Evolutionary conservation across 1,140 invertebrate genomes (phyloP), one percentile per base, ranked within the genome.

Genomic region (Drosophila nasuta): DNA sequence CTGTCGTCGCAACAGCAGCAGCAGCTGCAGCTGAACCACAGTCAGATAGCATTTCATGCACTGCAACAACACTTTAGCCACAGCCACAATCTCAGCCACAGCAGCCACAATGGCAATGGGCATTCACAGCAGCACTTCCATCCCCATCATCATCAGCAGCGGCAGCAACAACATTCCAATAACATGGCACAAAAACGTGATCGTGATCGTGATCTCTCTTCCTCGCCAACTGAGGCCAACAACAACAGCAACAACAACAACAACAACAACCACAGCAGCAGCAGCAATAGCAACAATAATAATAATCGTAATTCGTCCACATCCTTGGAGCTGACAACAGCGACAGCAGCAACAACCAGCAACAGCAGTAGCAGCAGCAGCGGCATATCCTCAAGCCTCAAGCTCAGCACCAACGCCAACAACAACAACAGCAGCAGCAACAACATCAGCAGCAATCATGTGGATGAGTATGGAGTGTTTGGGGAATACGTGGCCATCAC

Each of bases 401-500:
- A 88, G 13, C 68, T 45, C 6, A 67, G 20, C 69, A 56, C 15
- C 63, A 35, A 3, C 70, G 15, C 1, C 20, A 69, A 4, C 51
- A n/a, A 11, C 48, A 63, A 54, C 13, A 45, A 13, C 35, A 52
- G 6, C 60, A 52, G 8, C n/a, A 20, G 15, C 28, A 56, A 11
- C 20, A 58, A 30, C n/a, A 15, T 1, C 3, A 81, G 73, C 58
- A 57, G 74, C 64, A 75, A 63, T 45, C 85, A 91, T 57, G 86
- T 80, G 62, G 91, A 92, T 70, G 91, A 92, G 49, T 92, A 92
- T 54, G 91, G 88, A 0, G 88, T 92, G 25, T 92, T 92, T 56
- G 91, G 91, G 28, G 91, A 92, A 41, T 92, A 92, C 51, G 91
- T 92, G 62, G 91, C 91, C 62, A 91, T 92, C 43, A 92, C 91